Conservation (phyloP, 35 echinoderm and acorn worm species). For the Diadema setosum region DNA sequence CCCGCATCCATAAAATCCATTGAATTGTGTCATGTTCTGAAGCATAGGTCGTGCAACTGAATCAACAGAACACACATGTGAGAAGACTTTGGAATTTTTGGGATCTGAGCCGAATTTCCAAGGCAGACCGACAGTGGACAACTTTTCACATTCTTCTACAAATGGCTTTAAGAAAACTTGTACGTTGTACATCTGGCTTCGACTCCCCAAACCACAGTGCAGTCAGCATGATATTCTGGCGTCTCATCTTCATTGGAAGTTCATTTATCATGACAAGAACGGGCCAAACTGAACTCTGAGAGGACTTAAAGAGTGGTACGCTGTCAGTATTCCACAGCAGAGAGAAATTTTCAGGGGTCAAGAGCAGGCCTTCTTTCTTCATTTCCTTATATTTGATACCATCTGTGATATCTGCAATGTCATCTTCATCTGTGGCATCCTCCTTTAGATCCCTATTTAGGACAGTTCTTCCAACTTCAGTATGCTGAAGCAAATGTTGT, state of each 20-base stretch:
- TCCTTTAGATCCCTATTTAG: background rate
- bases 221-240: background rate
- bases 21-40: constrained; percentile 27
- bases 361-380: background rate
- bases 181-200: constrained; percentile 62
- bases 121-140: too few species aligned
- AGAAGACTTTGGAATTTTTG: constrained; percentile 5
- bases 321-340: constrained; percentile 43
- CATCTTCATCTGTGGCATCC: background rate
- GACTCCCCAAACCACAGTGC: constrained; percentile 46
- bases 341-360: background rate
- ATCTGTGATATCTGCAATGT: background rate
- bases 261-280: constrained; percentile 15
- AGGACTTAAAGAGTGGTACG: constrained; percentile 40
- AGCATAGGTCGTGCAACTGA: constrained; percentile 18
- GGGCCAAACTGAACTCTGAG: background rate
- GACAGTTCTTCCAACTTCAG: background rate
- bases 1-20: constrained; percentile 34
- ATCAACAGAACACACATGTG: constrained; percentile 27
- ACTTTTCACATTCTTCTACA: too few species aligned
- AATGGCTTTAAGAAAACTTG: too few species aligned
- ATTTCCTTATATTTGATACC: background rate
- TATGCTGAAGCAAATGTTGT: background rate
- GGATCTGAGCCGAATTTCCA: background rate
- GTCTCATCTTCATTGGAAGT: background rate